Evolutionary conservation across 2,797 vertebrate genomes (phyloP).

Genomic region (Corythornis leucogaster): DNA sequence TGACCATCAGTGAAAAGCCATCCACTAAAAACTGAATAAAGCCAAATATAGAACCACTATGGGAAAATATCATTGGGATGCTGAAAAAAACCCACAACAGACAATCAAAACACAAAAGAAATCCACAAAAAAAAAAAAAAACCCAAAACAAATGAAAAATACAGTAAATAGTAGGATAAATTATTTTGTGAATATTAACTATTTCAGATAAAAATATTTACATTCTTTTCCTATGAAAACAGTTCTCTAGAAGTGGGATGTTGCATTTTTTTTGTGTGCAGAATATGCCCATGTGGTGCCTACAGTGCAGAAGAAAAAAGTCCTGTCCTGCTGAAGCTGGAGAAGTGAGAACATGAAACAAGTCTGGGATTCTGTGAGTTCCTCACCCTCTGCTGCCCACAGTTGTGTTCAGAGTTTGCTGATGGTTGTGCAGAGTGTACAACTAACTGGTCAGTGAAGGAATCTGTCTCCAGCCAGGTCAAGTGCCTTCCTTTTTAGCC

Average conservation of each 20-base stretch:
- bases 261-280: not conserved
- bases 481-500: not conserved
- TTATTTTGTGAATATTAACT: not conserved
- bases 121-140: no score
- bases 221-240: not conserved
- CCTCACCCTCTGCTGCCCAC: not conserved
- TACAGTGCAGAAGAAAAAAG: not conserved
- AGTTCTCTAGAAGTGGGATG: not conserved
- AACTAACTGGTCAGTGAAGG: not conserved
- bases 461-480: not conserved
- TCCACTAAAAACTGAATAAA: not conserved
- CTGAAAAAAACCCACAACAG: not conserved
- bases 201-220: not conserved
- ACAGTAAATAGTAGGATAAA: not conserved
- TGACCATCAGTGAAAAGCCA: not conserved
- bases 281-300: no score
- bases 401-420: not conserved
- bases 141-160: no score
- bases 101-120: no score
- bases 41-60: not conserved
- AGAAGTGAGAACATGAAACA: not conserved
- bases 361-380: not conserved
- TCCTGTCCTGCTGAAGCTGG: not conserved
- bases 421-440: accelerated
- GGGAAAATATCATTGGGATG: not conserved